Conservation (phyloP, 1,140 invertebrate genomes). For the Cyrtorhinus lividipennis region DNA sequence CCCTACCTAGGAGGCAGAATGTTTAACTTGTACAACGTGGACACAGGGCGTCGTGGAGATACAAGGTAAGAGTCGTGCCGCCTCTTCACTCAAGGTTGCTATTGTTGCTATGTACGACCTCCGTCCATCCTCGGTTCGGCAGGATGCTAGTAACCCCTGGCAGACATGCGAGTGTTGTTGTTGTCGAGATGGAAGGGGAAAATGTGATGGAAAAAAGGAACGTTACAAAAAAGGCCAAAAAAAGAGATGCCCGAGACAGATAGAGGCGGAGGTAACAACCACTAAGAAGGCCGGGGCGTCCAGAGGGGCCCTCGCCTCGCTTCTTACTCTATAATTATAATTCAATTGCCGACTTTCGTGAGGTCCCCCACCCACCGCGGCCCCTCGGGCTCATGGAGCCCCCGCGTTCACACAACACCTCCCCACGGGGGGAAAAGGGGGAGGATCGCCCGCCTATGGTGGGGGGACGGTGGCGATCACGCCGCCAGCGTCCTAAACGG, state of each 20-base stretch:
- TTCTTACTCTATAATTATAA: constrained; percentile 6
- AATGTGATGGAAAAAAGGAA: not conserved
- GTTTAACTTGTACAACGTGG: no score
- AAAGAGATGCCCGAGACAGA: not conserved
- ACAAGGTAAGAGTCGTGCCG: no score
- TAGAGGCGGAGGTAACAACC: not conserved
- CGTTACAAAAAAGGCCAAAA: no score
- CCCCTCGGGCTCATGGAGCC: not conserved
- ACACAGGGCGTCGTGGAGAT: no score
- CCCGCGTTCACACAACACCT: constrained; percentile 7
- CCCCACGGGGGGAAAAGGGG: not conserved
- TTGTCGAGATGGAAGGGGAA: not conserved
- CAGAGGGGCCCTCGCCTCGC: not conserved
- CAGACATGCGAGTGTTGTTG: constrained; percentile 4
- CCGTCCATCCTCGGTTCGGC: not conserved
- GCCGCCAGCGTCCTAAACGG: not conserved
- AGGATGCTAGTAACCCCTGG: not conserved
- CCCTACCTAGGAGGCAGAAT: no score
- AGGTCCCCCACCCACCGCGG: not conserved
- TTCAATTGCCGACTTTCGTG: constrained; percentile 8
- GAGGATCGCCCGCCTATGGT: not conserved
- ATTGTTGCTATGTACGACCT: not conserved
- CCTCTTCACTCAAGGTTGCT: not conserved
- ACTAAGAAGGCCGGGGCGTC: constrained; percentile 4
- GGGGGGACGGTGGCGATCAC: not conserved